Percentiles rank a stretch among this genome's conserved stretches.
These are phyloP conservation scores for Colletes latitarsis DNA, from an alignment of 1,140 invertebrate genomes.

Conservation along the genomic window DNA sequence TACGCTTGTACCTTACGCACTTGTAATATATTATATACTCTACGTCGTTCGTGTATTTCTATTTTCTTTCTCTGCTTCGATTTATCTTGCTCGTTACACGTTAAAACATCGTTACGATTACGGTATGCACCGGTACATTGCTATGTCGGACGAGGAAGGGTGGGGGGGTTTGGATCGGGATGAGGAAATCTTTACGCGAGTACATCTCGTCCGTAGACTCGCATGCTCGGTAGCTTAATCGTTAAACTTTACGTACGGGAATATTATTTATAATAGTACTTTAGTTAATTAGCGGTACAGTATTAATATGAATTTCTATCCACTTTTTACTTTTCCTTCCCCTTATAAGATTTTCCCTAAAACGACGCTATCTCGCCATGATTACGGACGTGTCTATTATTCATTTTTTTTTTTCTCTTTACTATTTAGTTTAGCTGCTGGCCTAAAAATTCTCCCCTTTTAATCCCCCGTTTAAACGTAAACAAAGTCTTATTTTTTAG, in stretches of 20 bases:
- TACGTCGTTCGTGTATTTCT: conserved; percentile 39
- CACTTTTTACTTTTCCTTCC: conserved; percentile 54
- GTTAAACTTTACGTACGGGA: conserved; percentile 72
- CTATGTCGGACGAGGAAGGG: conserved; percentile 57
- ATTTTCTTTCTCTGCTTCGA: conserved; percentile 42
- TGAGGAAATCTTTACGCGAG: conserved; percentile 71
- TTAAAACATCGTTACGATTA: conserved; percentile 75
- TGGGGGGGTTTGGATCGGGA: background rate
- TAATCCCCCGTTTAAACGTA: conserved; percentile 23
- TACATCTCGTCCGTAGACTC: conserved; percentile 71
- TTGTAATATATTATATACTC: conserved; percentile 34
- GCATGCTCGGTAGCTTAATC: conserved; percentile 74
- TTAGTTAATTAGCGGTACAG: conserved; percentile 75
- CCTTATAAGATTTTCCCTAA: conserved; percentile 10
- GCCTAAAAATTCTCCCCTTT: conserved; percentile 54
- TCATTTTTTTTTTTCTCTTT: background rate
- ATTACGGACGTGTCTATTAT: conserved; percentile 74
- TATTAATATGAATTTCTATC: conserved; percentile 67
- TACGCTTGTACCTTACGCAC: conserved; percentile 35
- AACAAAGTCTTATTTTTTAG: conserved; percentile 49
- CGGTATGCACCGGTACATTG: conserved; percentile 71
- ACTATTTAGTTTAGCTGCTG: conserved; percentile 58
- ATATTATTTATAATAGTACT: conserved; percentile 74
- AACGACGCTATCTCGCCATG: conserved; percentile 43
- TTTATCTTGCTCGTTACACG: conserved; percentile 60